Percentiles rank a stretch among this genome's conserved stretches.
These are phyloP conservation scores for Pangasius krempfi DNA, from an alignment of 2,797 vertebrate species.

Conservation along the genomic window DNA sequence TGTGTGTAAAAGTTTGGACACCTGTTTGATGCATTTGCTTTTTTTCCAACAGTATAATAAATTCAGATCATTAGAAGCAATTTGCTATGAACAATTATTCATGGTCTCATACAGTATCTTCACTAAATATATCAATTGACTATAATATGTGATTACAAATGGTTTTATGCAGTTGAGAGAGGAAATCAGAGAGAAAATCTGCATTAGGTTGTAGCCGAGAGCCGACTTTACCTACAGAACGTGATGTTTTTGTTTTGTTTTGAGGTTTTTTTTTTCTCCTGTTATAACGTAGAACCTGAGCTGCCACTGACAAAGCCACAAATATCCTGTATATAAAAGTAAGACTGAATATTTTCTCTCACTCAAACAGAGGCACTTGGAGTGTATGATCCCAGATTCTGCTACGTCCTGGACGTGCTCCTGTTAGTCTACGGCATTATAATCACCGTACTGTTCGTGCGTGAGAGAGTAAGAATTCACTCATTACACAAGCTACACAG, in stretches of 20 bases:
- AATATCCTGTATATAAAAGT: too few relatives aligned
- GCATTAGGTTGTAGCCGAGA: neutral
- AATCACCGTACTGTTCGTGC: slow-evolving; percentile 85
- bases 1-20: neutral
- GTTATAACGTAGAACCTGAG: neutral
- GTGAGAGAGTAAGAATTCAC: slow-evolving; percentile 77
- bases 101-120: neutral
- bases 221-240: neutral
- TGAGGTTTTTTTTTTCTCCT: neutral
- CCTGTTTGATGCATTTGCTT: too few relatives aligned
- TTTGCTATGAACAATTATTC: neutral
- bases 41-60: neutral
- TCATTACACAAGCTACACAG: neutral
- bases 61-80: neutral
- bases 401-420: slow-evolving; percentile 87
- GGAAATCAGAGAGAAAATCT: neutral
- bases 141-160: neutral
- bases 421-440: slow-evolving; percentile 86
- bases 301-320: neutral
- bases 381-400: slow-evolving; percentile 80
- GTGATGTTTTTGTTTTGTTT: neutral
- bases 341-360: slow-evolving; percentile 29
- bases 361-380: slow-evolving; percentile 70
- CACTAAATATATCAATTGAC: too few relatives aligned
- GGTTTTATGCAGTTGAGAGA: neutral